Conservation (phyloP, 2,113 vertebrate species). For the Nicator chloris region DNA sequence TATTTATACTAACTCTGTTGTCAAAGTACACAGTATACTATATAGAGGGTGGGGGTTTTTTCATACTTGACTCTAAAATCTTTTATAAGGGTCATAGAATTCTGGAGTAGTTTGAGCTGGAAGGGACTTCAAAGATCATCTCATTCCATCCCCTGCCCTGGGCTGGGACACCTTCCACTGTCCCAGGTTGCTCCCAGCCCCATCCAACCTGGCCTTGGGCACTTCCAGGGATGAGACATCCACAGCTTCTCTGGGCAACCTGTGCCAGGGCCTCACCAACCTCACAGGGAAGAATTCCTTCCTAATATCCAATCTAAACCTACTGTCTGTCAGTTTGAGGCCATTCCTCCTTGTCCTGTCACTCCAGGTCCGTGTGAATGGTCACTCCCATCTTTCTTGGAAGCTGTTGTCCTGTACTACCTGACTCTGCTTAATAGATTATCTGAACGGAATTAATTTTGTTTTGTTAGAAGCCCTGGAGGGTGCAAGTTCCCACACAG, state of each 20-base stretch:
- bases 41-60: background rate
- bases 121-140: background rate
- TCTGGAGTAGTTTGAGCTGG: background rate
- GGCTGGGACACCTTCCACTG: background rate
- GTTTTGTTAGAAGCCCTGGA: slow-evolving; percentile 81
- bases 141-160: background rate
- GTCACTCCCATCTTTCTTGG: background rate
- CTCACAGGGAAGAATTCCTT: background rate
- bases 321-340: background rate
- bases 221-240: background rate
- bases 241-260: background rate
- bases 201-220: fast-evolving
- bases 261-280: background rate
- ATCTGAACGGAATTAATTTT: slow-evolving; percentile 54
- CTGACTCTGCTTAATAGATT: background rate
- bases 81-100: background rate
- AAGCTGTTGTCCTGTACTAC: slow-evolving; percentile 21
- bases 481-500: slow-evolving; percentile 75
- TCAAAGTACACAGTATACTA: background rate
- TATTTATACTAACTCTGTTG: background rate
- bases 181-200: fast-evolving
- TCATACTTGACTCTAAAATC: background rate
- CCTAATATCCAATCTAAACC: background rate
- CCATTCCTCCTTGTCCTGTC: background rate
- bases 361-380: background rate